These are phyloP conservation scores for Ictidomys tridecemlineatus DNA, from an alignment of 2,113 vertebrate genomes.

Conservation along the genomic window DNA sequence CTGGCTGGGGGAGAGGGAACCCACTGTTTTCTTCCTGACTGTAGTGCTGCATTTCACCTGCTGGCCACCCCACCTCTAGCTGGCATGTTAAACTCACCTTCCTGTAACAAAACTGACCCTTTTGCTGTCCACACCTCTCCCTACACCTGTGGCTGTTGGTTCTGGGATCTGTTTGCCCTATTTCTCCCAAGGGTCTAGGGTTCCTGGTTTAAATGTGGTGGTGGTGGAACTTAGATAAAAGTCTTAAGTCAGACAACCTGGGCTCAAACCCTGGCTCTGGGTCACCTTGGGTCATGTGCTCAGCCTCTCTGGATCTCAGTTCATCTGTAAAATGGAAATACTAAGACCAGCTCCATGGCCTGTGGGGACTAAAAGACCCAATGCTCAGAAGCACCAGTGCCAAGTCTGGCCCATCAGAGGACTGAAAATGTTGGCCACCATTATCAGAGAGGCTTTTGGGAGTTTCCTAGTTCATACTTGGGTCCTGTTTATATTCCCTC, in stretches of 20 bases:
- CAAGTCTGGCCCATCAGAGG: background rate
- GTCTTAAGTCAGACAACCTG: background rate
- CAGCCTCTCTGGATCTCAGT: background rate
- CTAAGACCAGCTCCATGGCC: accelerated
- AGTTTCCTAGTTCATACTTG: background rate
- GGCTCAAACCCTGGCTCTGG: background rate
- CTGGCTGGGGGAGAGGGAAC: background rate
- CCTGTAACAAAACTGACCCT: background rate
- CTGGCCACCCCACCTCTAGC: background rate
- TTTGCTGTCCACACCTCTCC: too few relatives aligned
- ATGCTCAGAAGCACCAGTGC: too few relatives aligned
- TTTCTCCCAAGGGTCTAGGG: background rate
- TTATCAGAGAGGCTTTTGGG: background rate
- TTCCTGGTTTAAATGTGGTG: background rate
- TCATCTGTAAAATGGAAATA: background rate
- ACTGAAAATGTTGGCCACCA: accelerated
- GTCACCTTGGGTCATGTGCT: background rate
- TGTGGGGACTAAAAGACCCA: too few relatives aligned
- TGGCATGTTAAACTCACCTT: background rate
- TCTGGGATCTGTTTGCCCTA: too few relatives aligned
- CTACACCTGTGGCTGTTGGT: background rate
- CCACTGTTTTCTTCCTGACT: background rate
- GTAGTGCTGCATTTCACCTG: background rate
- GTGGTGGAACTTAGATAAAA: background rate
- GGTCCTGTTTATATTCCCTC: background rate